Evolutionary conservation across 2,888 invertebrate species (phyloP), one percentile per base, ranked within the genome.

Genomic region (Lamellibrachia satsuma): DNA sequence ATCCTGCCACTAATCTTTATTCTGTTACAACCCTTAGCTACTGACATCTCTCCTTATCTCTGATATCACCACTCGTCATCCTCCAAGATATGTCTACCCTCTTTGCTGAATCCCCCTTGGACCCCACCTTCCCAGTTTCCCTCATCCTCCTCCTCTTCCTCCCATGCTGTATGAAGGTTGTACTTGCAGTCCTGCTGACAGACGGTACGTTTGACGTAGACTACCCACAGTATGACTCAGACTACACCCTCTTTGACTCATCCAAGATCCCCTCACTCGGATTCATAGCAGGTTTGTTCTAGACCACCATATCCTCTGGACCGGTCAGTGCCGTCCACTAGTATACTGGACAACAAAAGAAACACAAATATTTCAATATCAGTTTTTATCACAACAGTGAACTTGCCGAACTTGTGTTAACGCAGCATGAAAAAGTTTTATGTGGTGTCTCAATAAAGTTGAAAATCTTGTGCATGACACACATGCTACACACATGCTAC

Each of bases 151-250:
- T 55, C 55, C 7, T 9, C 2, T 7, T 55, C 7, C 55, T 55
- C 9, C 55, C 55, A 55, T 7, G 1, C 55, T 75, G 22, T 75
- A 75, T 75, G n/a, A 75, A 4, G 22, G 39, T 92, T 90, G n/a
- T 57, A 90, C 51, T 11, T 92, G 27, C 90, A 93, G 93, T 55
- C 22, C 90, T 93, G 51, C 93, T 92, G 27, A 92, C 93, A 39
- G 94, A 94, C 52, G 93, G 93, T 15, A 93, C 55, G 15, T 93
- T 91, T 92, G 93, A 94, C 15, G 92, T 92, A 22, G 93, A 93
- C 52, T 94, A 92, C 93, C 90, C 92, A 4, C 93, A 93, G 52
- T 94, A 91, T 90, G 93, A 94, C 27, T 60, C 60, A 22, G 94
- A 94, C 55, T 92, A 92, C 90, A 92, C 93, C 90, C 90, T 92